Base-by-base conservation (phyloP, 2,797 vertebrate species). In the Sternotherus odoratus region DNA sequence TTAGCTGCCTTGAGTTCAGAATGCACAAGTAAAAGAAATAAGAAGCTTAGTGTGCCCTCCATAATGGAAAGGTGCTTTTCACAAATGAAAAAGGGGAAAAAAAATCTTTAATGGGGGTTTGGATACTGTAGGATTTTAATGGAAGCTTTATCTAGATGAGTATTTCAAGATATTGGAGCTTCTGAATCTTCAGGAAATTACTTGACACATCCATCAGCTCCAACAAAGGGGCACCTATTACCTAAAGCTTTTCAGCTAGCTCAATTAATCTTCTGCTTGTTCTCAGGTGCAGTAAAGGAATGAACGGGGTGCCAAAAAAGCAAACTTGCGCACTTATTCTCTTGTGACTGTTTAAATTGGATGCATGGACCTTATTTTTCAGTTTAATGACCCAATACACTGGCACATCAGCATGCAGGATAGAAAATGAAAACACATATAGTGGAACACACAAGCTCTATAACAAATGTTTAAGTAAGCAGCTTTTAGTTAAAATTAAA, bases 401-500 rank as follows among this genome's bases (percentile, higher is more conserved):
- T 94, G 19, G 79, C 79, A 17, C 1, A 1, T 26, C 80, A 63
- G n/a, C 8, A 81, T 49, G 6, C 3, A 94, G 91, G 53, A 33
- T 28, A 81, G 28, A 7, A 23, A 95, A 79, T 9, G 46, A 50
- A 92, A 92, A 12, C 6, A 13, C 26, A 77, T 78, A 3, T 66
- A 79, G 24, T 77, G 63, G 74, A 91, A 86, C 4, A 93, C 69
- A 86, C 66, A 85, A 80, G 1, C 2, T 51, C 3, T 53, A 48
- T 60, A 66, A 87, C 33, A 77, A 49, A 79, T 75, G 60, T 54
- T 93, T 54, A 95, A 91, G 85, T 91, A 82, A 39, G 54, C 7
- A 81, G 77, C 33, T 74, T 69, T 90, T 66, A 85, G 4, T 77
- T 95, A 79, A 90, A 95, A 92, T 85, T 46, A 60, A 91, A 94